Percentiles rank a stretch among this genome's conserved stretches.
phyloP scores from a whole-genome alignment of 2,797 vertebrate genomes.

The Periparus ater region DNA sequence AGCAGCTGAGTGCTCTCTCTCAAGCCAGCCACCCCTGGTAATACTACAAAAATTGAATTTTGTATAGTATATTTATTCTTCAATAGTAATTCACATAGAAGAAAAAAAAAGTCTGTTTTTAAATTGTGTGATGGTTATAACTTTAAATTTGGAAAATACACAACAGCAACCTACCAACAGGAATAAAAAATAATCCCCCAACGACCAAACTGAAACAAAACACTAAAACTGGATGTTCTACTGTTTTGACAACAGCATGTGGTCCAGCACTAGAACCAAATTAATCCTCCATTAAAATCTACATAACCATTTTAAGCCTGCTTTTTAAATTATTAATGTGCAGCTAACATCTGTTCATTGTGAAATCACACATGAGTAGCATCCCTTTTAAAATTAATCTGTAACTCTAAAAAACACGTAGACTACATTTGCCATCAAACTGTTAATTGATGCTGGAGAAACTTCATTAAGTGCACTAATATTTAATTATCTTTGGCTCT shows the following conservation, averaged over 20 bases:
- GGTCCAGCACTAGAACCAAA: not conserved
- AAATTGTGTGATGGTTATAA: not conserved
- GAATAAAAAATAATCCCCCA: not conserved
- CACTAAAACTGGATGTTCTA: not conserved
- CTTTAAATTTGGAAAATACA: not conserved
- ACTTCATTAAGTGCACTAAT: conserved; percentile 51
- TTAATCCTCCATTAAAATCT: conserved; percentile 16
- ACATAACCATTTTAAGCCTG: conserved; percentile 32
- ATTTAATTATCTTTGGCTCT: conserved; percentile 53
- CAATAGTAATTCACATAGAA: not conserved
- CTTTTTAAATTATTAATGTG: conserved; percentile 33
- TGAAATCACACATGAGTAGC: not conserved
- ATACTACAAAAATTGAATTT: not conserved
- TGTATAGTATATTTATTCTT: not conserved
- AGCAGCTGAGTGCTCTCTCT: not conserved
- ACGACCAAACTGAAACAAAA: not conserved
- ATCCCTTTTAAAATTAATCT: conserved; percentile 37
- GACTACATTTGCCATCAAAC: conserved; percentile 32
- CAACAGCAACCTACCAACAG: not conserved
- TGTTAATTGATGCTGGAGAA: conserved; percentile 43
- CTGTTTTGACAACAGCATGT: not conserved
- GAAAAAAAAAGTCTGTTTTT: not conserved
- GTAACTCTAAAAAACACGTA: conserved; percentile 10
- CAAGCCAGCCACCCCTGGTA: not conserved
- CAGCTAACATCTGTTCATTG: conserved; percentile 24